Percentiles rank a stretch among this genome's conserved stretches.
These are phyloP conservation scores for Polyploca ridens DNA, from an alignment of 2,888 invertebrate genomes.

Conservation along the genomic window DNA sequence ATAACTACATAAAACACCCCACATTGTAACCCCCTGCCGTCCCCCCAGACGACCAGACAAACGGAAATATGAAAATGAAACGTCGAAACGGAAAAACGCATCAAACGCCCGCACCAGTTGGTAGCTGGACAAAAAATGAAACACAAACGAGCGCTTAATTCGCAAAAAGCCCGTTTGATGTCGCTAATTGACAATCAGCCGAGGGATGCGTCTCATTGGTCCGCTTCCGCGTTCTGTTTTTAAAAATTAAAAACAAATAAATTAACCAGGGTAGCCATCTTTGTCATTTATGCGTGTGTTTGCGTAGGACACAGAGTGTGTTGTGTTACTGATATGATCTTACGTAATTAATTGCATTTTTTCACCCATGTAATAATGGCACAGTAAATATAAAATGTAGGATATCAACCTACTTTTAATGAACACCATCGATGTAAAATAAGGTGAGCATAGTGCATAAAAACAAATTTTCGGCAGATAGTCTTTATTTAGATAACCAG, in stretches of 20 bases:
- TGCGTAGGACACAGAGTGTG: constrained; percentile 22
- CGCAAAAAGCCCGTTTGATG: constrained; percentile 85
- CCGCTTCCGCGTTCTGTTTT: constrained; percentile 77
- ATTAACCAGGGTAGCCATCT: constrained; percentile 68
- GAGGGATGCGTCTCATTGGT: constrained; percentile 82
- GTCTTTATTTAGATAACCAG: too few species aligned
- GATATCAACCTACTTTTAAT: too few species aligned
- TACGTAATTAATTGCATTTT: not conserved
- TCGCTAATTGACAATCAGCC: constrained; percentile 84
- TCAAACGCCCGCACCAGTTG: constrained; percentile 69
- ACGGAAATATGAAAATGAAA: constrained; percentile 84
- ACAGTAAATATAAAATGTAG: not conserved
- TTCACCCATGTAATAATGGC: not conserved
- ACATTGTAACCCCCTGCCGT: constrained; percentile 60
- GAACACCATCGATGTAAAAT: too few species aligned
- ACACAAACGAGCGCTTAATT: constrained; percentile 82
- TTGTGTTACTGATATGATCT: not conserved
- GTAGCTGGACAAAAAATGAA: constrained; percentile 76
- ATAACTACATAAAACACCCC: constrained; percentile 39
- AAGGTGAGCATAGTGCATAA: not conserved
- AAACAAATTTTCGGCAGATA: too few species aligned
- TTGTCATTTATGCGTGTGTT: constrained; percentile 46
- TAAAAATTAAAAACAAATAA: constrained; percentile 83
- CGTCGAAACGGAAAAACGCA: constrained; percentile 80
- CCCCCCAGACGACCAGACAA: constrained; percentile 68